Evolutionary conservation across 2,888 invertebrate genomes (phyloP).

Genomic region (Pegoplata infirma): DNA sequence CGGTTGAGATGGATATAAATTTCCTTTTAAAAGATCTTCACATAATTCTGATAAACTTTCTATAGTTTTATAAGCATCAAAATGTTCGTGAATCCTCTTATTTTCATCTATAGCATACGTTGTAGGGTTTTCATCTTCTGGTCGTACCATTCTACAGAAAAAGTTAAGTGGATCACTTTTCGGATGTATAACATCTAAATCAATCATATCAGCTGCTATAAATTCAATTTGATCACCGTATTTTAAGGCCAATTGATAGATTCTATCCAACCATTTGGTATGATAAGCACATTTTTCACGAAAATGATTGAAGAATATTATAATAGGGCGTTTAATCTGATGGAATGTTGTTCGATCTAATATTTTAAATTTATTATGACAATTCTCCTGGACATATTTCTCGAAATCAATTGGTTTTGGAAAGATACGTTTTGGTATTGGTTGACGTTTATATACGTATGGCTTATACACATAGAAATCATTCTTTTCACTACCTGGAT

Average conservation of each 20-base stretch:
- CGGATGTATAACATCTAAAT: constrained; percentile 46
- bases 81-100: constrained; percentile 31
- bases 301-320: constrained; percentile 49
- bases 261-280: constrained; percentile 29
- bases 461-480: neutral
- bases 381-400: constrained; percentile 24
- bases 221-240: constrained; percentile 47
- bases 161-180: constrained; percentile 21
- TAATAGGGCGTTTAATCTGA: constrained; percentile 12
- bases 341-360: constrained; percentile 33
- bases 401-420: constrained; percentile 27
- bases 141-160: constrained; percentile 27
- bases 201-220: constrained; percentile 46
- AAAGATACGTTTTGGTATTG: neutral
- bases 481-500: neutral
- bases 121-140: constrained; percentile 5
- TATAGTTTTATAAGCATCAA: neutral
- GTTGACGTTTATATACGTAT: constrained; percentile 1
- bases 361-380: constrained; percentile 21
- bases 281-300: constrained; percentile 54
- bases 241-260: constrained; percentile 34
- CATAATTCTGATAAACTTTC: constrained; percentile 57
- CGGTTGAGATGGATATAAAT: constrained; percentile 35
- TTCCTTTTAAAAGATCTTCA: constrained; percentile 51
- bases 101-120: constrained; percentile 38